A percentile compares a stretch with the other conserved stretches of the same genome.
phyloP scores from a whole-genome alignment of 2,113 vertebrate species.

The Asarcornis scutulata region DNA sequence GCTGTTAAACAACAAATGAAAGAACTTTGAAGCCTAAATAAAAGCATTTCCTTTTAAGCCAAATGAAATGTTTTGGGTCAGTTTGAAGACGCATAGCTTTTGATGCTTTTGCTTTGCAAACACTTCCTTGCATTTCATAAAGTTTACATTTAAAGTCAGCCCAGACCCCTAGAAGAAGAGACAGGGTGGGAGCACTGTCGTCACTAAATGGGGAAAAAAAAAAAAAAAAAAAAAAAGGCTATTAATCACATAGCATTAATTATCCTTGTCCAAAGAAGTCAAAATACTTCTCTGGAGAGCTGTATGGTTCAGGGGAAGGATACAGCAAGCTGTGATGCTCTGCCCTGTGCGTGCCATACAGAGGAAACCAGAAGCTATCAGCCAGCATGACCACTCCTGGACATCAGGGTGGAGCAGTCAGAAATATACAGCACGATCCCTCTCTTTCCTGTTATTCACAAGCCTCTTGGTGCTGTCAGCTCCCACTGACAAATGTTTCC shows the following conservation, averaged over 20 bases:
- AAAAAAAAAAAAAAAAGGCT: not conserved
- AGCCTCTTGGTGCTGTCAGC: conserved; percentile 9
- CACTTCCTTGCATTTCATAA: not conserved
- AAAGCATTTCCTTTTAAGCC: conserved; percentile 47
- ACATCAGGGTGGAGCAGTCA: conserved; percentile 13
- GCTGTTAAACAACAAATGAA: conserved; percentile 38
- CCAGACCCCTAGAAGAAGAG: not conserved
- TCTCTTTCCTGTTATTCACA: conserved; percentile 72
- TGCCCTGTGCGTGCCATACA: not conserved
- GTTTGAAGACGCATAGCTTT: conserved; percentile 45
- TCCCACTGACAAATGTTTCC: conserved; percentile 56
- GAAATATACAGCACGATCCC: conserved; percentile 1
- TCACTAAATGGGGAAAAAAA: not conserved
- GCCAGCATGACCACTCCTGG: conserved; percentile 9
- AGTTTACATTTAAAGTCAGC: conserved; percentile 27
- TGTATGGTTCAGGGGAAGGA: not conserved
- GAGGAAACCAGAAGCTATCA: conserved; percentile 49
- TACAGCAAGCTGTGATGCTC: not conserved
- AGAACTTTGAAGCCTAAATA: conserved; percentile 63
- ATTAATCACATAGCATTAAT: not conserved
- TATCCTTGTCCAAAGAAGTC: not conserved
- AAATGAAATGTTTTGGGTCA: not conserved
- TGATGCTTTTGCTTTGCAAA: conserved; percentile 63
- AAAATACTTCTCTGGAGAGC: not conserved
- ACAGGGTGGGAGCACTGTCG: not conserved